These are phyloP conservation scores for Procavia capensis DNA, from an alignment of 2,113 vertebrate genomes.

Conservation along the genomic window DNA sequence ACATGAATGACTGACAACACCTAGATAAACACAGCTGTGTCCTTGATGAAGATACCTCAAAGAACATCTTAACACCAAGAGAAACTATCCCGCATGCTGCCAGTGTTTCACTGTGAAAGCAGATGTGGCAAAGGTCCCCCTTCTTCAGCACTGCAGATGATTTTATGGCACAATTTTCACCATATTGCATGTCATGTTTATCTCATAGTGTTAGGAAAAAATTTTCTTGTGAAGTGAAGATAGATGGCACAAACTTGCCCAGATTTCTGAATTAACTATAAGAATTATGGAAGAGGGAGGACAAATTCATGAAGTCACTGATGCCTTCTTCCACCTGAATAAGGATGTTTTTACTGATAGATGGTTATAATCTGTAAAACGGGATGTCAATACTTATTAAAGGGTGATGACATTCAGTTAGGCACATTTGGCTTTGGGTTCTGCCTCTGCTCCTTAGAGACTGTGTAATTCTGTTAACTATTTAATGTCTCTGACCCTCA, in stretches of 20 bases:
- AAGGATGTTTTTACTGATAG: background rate
- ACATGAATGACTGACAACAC: background rate
- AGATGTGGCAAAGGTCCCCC: background rate
- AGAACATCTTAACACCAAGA: accelerated
- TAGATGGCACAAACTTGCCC: background rate
- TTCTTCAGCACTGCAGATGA: background rate
- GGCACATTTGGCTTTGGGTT: slow-evolving; percentile 1
- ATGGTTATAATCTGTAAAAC: background rate
- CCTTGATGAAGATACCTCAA: background rate
- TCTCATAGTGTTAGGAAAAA: background rate
- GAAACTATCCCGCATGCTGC: accelerated
- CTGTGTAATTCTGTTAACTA: background rate
- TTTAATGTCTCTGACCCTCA: background rate
- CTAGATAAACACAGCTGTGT: background rate
- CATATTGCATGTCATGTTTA: background rate
- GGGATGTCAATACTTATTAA: background rate
- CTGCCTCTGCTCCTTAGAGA: background rate
- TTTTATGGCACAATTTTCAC: background rate
- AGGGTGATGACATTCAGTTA: background rate
- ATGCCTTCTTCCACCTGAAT: background rate
- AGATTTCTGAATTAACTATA: background rate
- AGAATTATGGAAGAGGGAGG: background rate
- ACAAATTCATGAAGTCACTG: background rate
- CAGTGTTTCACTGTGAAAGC: too few relatives aligned
- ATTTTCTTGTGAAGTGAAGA: background rate